phyloP scores from a whole-genome alignment of 2,888 invertebrate genomes.

The Rhagium mordax region DNA sequence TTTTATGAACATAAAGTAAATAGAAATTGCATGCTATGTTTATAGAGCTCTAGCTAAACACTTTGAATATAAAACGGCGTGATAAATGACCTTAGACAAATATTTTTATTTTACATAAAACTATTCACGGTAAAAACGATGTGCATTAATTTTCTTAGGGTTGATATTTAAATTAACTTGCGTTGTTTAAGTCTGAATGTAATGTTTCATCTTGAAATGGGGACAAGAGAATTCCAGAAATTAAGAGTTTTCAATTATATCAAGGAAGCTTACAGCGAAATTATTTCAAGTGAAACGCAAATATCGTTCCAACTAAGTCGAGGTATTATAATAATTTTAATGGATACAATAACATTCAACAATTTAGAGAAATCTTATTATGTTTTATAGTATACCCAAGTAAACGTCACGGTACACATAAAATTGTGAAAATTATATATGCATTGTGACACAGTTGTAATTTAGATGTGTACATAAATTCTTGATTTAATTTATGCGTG shows the following conservation, averaged over 20 bases:
- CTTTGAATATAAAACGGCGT: not conserved
- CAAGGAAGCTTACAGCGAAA: not conserved
- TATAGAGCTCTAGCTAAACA: not conserved
- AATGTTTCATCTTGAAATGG: not conserved
- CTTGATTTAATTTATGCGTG: not conserved
- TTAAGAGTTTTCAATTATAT: not conserved
- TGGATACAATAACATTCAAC: not conserved
- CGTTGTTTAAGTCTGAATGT: not conserved
- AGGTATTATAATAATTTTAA: not conserved
- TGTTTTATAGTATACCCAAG: not conserved
- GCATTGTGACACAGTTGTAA: not conserved
- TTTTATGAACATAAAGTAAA: too few relatives aligned
- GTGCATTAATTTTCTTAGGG: not conserved
- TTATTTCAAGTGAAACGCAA: not conserved
- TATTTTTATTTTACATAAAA: not conserved
- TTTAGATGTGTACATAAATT: not conserved
- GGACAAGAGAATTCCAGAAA: not conserved
- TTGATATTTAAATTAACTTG: not conserved
- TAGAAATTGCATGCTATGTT: too few relatives aligned
- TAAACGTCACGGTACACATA: not conserved
- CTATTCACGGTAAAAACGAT: not conserved
- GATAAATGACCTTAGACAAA: not conserved
- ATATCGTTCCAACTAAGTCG: not conserved
- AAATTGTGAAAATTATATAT: not conserved
- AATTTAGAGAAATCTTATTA: not conserved